Conservation (phyloP, 2,888 invertebrate species). For the Ariolimax columbianus region DNA sequence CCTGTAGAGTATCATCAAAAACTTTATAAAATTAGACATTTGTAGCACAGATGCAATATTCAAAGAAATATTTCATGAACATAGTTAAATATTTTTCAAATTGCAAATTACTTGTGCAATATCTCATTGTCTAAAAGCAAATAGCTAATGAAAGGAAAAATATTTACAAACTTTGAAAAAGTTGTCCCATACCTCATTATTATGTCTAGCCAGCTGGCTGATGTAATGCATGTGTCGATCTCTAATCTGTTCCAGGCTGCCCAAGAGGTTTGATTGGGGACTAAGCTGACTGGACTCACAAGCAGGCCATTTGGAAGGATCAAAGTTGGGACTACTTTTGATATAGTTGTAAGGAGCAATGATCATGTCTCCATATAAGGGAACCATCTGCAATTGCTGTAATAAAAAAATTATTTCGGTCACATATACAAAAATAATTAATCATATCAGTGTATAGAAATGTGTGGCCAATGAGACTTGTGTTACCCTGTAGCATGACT, state of each 20-base stretch:
- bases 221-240: conserved; percentile 98
- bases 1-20: conserved; percentile 79
- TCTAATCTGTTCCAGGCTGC: conserved; percentile 92
- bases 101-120: not conserved
- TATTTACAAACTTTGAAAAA: no score
- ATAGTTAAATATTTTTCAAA: not conserved
- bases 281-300: conserved; percentile 86
- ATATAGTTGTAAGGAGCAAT: conserved; percentile 99
- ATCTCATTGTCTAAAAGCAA: not conserved
- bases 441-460: not conserved
- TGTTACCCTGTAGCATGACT: not conserved
- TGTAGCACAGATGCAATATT: not conserved
- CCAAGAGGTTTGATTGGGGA: conserved; percentile 89
- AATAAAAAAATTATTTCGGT: conserved; percentile 13
- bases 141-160: not conserved
- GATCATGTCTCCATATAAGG: conserved; percentile 98
- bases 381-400: conserved; percentile 77
- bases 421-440: not conserved
- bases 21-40: not conserved
- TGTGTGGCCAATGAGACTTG: not conserved
- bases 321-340: conserved; percentile 82
- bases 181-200: conserved; percentile 81
- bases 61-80: not conserved
- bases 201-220: conserved; percentile 94
- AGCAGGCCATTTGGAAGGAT: conserved; percentile 75